Percentiles rank a stretch among this genome's conserved stretches.
Evolutionary conservation across 2,888 invertebrate genomes (phyloP).

Genomic region (Nycteola revayana): DNA sequence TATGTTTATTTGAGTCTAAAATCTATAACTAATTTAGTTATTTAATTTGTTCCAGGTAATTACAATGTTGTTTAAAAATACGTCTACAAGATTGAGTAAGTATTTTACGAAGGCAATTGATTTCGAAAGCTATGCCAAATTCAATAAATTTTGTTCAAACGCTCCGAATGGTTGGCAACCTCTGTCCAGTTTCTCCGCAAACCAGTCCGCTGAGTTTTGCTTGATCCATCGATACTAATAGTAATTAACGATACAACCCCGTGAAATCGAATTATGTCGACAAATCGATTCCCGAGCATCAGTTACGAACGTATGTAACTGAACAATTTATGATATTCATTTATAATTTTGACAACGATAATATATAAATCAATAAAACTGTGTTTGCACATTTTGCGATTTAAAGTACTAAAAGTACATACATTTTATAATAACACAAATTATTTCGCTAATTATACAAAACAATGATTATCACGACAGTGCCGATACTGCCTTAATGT

Average conservation of each 20-base stretch:
- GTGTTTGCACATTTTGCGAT: background rate
- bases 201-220: slow-evolving; percentile 57
- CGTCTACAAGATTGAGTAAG: no score
- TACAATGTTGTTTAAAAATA: no score
- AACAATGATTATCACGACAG: no score
- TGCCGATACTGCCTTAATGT: no score
- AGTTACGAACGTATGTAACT: slow-evolving; percentile 41
- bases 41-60: slow-evolving; percentile 50
- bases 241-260: slow-evolving; percentile 70
- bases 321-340: slow-evolving; percentile 37
- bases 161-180: slow-evolving; percentile 64
- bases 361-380: slow-evolving; percentile 15
- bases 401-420: no score
- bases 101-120: no score
- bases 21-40: slow-evolving; percentile 5
- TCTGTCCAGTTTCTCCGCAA: slow-evolving; percentile 66
- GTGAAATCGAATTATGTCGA: slow-evolving; percentile 72
- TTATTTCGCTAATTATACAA: no score
- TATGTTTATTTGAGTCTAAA: no score
- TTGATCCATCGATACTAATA: slow-evolving; percentile 66
- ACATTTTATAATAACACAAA: no score
- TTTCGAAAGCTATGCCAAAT: no score
- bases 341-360: slow-evolving; percentile 29
- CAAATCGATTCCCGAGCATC: slow-evolving; percentile 59
- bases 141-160: slow-evolving; percentile 12